Evolutionary conservation across 1,140 invertebrate genomes (phyloP).

Genomic region (Psilanteris sp.): DNA sequence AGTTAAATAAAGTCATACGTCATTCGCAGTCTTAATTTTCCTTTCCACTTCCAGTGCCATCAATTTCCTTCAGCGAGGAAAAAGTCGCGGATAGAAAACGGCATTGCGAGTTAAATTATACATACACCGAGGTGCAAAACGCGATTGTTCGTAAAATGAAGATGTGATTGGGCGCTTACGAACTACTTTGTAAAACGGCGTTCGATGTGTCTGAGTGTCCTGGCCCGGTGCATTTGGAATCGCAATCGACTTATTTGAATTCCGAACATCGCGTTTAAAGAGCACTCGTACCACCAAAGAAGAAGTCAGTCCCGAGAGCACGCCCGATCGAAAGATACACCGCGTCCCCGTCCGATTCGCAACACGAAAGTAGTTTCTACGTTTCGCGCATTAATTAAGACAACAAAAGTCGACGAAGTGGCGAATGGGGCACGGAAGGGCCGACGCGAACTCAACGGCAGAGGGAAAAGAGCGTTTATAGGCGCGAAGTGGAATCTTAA

Average conservation of each 20-base stretch:
- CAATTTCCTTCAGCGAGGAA: too few relatives aligned
- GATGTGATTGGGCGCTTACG: constrained; percentile 31
- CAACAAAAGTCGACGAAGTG: constrained; percentile 55
- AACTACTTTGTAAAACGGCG: constrained; percentile 33
- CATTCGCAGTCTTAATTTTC: too few relatives aligned
- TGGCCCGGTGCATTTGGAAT: constrained; percentile 6
- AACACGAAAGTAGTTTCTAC: constrained; percentile 62
- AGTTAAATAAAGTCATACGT: too few relatives aligned
- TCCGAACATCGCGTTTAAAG: constrained; percentile 58
- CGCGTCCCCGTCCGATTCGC: constrained; percentile 33
- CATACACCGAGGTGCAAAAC: neutral
- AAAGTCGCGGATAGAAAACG: too few relatives aligned
- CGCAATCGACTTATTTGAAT: constrained; percentile 60
- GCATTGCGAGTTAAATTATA: too few relatives aligned
- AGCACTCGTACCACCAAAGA: constrained; percentile 57
- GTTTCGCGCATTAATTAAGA: constrained; percentile 64
- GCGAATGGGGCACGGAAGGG: constrained; percentile 8
- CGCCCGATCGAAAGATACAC: constrained; percentile 55
- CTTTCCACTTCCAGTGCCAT: too few relatives aligned
- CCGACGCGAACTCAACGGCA: neutral
- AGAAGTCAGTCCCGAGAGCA: constrained; percentile 36
- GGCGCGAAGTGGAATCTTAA: constrained; percentile 65
- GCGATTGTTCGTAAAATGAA: constrained; percentile 19
- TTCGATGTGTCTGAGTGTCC: constrained; percentile 6
- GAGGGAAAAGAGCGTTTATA: constrained; percentile 46